Base-by-base conservation (phyloP, 1,140 invertebrate species). In the Caenorhabditis remanei region DNA sequence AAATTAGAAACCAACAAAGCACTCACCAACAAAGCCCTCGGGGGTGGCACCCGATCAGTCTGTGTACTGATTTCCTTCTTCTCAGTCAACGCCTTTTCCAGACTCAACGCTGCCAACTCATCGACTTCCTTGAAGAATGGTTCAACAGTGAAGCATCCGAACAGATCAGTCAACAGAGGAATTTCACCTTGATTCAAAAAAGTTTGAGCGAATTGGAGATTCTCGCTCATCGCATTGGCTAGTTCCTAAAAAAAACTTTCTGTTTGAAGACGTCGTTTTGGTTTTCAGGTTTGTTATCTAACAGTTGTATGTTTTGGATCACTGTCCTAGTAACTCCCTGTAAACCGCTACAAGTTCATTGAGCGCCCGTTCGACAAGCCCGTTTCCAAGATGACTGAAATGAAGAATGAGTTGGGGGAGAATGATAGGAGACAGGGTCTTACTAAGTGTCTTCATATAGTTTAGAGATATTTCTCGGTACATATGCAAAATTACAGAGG, bases 401-500 rank as follows among this genome's bases (percentile, higher is more conserved):
- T 63, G 2, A 32, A 2, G 2, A 32, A 32, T 32, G 0, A 2
- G 1, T 24, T n/a, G 71, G 71, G 19, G 19, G 41, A n/a, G 11
- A n/a, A n/a, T n/a, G n/a, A n/a, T n/a, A n/a, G n/a, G 43, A 84
- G 16, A 79, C 2, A 43, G 5, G 16, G 53, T 87, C 90, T 87
- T n/a, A 91, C 91, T 93, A 92, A 9, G 92, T 79, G 85, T 92
- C 91, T 75, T 32, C 85, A 71, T 90, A 92, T 14, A 87, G 89
- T 50, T 89, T 92, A 40, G 88, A 88, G 24, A 92, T 91, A 65
- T 92, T 89, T 55, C 92, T 46, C 19, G 91, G 91, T 19, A 92
- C 92, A 88, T 92, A 92, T 14, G 92, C 89, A 87, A 92, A 92
- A 85, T 92, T 92, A 83, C 91, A 93, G 14, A 92, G 83, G 75